Evolutionary conservation across 2,797 vertebrate species (phyloP), one percentile per base, ranked within the genome.

Genomic region (Pseudochirops corinnae): DNA sequence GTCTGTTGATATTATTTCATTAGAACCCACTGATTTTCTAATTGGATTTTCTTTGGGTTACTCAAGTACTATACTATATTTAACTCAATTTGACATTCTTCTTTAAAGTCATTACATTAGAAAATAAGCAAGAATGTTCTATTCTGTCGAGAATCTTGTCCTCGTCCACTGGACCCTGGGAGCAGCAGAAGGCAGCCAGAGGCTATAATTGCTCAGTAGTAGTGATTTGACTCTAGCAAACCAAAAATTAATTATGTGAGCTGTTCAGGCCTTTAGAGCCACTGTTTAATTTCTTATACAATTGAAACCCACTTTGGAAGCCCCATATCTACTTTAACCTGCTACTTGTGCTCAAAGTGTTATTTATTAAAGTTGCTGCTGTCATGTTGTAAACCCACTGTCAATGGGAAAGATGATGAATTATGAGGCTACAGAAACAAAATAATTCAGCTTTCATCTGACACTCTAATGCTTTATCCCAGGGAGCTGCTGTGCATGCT

Each of bases 71-170:
- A 50, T 2, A 16, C 67, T 92, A 90, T 90, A 92, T 94, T 95
- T 96, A 95, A 94, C 94, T 96, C 94, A 96, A 60, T 90, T 56
- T 92, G 52, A 56, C 93, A 87, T 94, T 93, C 94, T 91, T 33
- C 53, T 52, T 50, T 74, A 33, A 60, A 60, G 58, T 82, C 82
- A 67, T 92, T 62, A 87, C 56, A 53, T 90, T 92, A 92, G 93
- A 93, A 93, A 93, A 92, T 57, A 67, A 50, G 58, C 46, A 55
- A 94, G 56, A 96, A 90, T 26, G 94, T 56, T 14, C 52, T 91
- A 90, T 87, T 93, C 82, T 90, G 39, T 55, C 29, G 62, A 93
- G 3, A 91, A 92, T 55, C 53, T 50, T 87, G 67, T 94, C 93
- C 93, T 91, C 39, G 46, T 52, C 92, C 92, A 92, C 93, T 91